Conservation (phyloP, 2,113 vertebrate species). For the Leiothrix lutea region DNA sequence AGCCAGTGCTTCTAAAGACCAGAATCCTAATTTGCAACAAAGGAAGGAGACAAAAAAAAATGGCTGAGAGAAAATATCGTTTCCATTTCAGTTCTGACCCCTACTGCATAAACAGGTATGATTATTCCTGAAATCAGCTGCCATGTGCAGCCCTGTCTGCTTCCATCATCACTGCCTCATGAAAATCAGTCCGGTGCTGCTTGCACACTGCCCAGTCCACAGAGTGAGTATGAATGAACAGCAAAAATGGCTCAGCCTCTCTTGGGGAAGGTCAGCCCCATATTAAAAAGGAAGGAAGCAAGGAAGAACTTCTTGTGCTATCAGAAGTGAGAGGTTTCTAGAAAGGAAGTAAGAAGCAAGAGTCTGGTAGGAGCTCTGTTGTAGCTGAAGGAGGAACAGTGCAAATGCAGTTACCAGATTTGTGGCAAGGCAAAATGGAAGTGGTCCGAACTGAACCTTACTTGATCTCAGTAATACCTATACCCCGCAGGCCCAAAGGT, state of each 20-base stretch:
- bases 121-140: background rate
- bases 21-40: background rate
- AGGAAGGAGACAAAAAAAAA: background rate
- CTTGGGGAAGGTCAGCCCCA: background rate
- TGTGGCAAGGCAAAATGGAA: background rate
- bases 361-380: background rate
- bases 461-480: background rate
- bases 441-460: accelerated
- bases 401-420: background rate
- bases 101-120: accelerated
- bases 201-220: background rate
- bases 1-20: background rate
- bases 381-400: background rate
- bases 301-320: background rate
- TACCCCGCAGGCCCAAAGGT: background rate
- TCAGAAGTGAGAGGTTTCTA: background rate
- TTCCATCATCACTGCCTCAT: background rate
- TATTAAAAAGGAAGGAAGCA: background rate
- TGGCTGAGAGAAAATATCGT: background rate
- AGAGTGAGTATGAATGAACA: background rate
- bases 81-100: background rate
- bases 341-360: background rate
- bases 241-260: background rate
- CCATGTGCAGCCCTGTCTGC: background rate
- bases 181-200: background rate